Evolutionary conservation across 2,113 vertebrate species (phyloP), one percentile per base, ranked within the genome.

Genomic region (Syngnathus scovelli): DNA sequence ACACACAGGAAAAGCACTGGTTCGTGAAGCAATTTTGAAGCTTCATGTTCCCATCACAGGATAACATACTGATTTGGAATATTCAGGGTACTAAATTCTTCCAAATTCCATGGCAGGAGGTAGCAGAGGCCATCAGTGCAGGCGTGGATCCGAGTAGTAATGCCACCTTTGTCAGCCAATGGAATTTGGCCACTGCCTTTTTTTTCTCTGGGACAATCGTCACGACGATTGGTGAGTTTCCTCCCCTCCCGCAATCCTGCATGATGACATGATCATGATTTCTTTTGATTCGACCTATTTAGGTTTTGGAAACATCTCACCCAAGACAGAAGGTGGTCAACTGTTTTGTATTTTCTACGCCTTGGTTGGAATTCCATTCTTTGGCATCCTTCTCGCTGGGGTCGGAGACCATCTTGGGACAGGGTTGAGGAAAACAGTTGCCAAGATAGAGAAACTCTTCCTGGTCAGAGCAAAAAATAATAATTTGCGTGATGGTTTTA

Each of bases 141-240:
- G 94, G 94, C 4, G 89, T 93, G 1, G 79, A 93, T 68, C 89
- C 92, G 7, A 80, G 52, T 60, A 74, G 72, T 69, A 94, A 94
- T 64, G 16, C 68, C 65, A 86, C 90, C 55, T 86, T 78, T 64
- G 88, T 81, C 79, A 90, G 86, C 75, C 89, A 88, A 54, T 96
- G 95, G 95, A 92, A 95, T 82, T 80, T 95, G 78, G 90, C 92
- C 72, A 94, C 92, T 51, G 93, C 94, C 66, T 94, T 96, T 79
- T 96, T 96, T 86, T 96, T 96, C 89, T 94, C 94, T 27, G 95
- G 95, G 55, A 96, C 94, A 37, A 90, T 96, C 78, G 92, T 96
- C 86, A 95, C 94, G 74, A 96, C 95, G 61, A 92, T 92, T 0
- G 90, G 91, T 92, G 68, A 33, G 88, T 69, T 27, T 61, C 66